Evolutionary conservation across 2,888 invertebrate genomes (phyloP).

Genomic region (Isotomurus palustris): DNA sequence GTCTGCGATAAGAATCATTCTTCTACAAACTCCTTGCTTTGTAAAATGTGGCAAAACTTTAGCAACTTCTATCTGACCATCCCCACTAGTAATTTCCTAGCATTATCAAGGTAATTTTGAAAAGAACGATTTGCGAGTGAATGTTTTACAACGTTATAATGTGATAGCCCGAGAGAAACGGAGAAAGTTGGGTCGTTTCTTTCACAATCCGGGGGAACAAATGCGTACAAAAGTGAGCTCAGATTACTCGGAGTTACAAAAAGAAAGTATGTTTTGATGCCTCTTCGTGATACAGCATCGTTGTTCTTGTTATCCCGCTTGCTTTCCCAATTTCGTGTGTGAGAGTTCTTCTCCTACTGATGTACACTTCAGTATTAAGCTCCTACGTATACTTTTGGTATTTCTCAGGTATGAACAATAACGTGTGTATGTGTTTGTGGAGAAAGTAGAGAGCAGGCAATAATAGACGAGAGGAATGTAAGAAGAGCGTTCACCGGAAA

Average conservation of each 20-base stretch:
- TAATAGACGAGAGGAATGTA: no score
- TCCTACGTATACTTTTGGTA: no score
- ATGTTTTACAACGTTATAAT: conserved; percentile 11
- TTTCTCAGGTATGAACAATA: no score
- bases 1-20: no score
- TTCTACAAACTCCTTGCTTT: background rate
- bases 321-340: no score
- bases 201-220: background rate
- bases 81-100: background rate
- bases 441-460: background rate
- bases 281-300: background rate
- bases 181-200: conserved; percentile 11
- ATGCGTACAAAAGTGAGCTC: no score
- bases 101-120: conserved; percentile 14
- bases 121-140: conserved; percentile 4
- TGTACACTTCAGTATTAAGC: no score
- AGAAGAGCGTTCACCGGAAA: no score
- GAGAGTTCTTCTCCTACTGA: no score
- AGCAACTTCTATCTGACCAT: background rate
- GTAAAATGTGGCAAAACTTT: conserved; percentile 10
- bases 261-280: background rate
- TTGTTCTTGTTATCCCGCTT: no score
- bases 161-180: conserved; percentile 8
- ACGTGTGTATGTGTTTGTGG: no score
- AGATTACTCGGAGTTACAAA: background rate